Evolutionary conservation across 1,140 invertebrate species (phyloP), one percentile per base, ranked within the genome.

Genomic region (Probaryconus sp.): DNA sequence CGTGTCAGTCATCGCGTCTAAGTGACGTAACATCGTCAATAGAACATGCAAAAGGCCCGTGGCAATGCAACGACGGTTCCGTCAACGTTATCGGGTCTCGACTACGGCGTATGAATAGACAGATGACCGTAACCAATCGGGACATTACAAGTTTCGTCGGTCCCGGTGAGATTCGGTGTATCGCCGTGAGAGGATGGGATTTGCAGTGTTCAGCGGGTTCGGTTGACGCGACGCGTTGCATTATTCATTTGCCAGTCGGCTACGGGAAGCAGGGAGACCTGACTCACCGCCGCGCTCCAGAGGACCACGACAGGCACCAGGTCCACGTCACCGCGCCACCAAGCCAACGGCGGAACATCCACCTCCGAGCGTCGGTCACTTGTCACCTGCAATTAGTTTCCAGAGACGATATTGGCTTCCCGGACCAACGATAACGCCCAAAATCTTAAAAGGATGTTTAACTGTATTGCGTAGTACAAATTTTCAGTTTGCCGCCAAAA

Each of bases 211-310:
- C 74, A 63, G 67, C 72, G 78, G n/a, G 75, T 81, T 82, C 75
- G 76, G 77, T 76, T 81, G 79, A 85, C 76, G 79, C 74, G 83
- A 80, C 81, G 79, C 78, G 79, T 82, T 85, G 83, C 81, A 85
- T 85, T 85, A 85, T 85, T 84, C 83, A 84, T 83, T 82, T 80
- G n/a, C 76, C 72, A 56, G 48, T 45, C 68, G 51, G 81, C 69
- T 78, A 81, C 74, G 74, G 67, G 75, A 79, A 78, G 78, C 76
- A 76, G 45, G n/a, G n/a, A n/a, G n/a, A 61, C 60, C 61, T 55
- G 73, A 75, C 76, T 74, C 58, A 65, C 60, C 58, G 67, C 73
- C 43, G 55, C 21, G 45, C 74, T 73, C 69, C 43, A 77, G 68
- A 78, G 77, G 71, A 73, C 56, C 77, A 64, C 64, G 75, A 71